A percentile compares a stretch with the other conserved stretches of the same genome.
These are phyloP conservation scores for Brachyrhaphis roseni DNA, from an alignment of 2,797 vertebrate species.

Conservation along the genomic window DNA sequence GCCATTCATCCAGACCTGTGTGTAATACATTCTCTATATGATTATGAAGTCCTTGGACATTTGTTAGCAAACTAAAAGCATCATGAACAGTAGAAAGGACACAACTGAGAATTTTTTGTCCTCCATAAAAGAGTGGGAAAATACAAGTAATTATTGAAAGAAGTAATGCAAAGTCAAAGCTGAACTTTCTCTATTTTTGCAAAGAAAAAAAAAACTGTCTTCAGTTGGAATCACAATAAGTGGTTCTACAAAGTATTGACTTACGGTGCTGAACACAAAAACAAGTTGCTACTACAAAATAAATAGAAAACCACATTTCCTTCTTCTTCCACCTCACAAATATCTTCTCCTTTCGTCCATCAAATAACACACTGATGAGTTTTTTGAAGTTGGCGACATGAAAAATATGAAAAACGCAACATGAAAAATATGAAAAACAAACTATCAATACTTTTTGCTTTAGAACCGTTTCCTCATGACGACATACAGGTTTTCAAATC, in stretches of 20 bases:
- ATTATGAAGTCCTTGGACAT: neutral
- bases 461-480: neutral
- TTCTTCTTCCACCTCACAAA: neutral
- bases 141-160: neutral
- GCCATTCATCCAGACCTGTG: constrained; percentile 13
- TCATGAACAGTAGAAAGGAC: too few relatives aligned
- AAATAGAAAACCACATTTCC: neutral
- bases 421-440: neutral
- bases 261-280: neutral
- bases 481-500: neutral
- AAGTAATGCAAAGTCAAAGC: neutral
- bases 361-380: neutral
- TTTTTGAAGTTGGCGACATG: neutral
- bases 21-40: neutral
- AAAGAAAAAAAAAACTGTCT: neutral
- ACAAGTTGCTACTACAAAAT: neutral
- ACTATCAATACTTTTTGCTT: neutral
- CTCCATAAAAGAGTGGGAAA: neutral
- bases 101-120: neutral
- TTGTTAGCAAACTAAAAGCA: neutral
- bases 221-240: neutral
- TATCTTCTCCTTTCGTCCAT: neutral
- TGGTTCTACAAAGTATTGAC: neutral
- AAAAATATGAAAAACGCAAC: neutral
- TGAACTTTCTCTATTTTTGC: neutral